phyloP scores from a whole-genome alignment of 2,113 vertebrate genomes.

The Orientallactaga bullata region DNA sequence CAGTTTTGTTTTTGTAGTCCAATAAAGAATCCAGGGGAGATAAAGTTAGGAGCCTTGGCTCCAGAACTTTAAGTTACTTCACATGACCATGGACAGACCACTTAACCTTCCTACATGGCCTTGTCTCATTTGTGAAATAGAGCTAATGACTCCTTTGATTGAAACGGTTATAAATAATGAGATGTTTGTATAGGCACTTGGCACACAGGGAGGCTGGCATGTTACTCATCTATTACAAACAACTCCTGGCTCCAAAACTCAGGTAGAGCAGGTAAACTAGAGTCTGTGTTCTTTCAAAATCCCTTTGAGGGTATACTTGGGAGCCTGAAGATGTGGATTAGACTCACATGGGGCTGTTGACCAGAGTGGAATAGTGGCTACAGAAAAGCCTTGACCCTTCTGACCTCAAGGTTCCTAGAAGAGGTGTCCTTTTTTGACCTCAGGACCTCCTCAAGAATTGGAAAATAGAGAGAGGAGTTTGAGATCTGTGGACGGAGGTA shows the following conservation, averaged over 20 bases:
- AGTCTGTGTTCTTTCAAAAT: slow-evolving; percentile 31
- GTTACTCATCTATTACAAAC: slow-evolving; percentile 22
- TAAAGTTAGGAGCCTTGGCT: background rate
- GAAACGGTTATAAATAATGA: slow-evolving; percentile 52
- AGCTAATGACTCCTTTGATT: slow-evolving; percentile 66
- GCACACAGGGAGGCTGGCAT: background rate
- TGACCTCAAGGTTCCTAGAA: background rate
- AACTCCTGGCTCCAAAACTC: background rate
- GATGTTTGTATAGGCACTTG: slow-evolving; percentile 46
- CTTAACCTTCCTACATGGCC: background rate
- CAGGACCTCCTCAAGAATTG: background rate
- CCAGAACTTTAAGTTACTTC: background rate
- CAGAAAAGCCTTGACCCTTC: background rate
- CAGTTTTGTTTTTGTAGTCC: background rate
- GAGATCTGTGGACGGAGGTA: background rate
- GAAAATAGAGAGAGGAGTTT: background rate
- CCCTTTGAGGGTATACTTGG: background rate
- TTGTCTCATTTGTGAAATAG: slow-evolving; percentile 44
- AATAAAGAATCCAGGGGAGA: background rate
- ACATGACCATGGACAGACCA: background rate
- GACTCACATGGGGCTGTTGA: too few species aligned
- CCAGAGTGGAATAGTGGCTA: too few species aligned
- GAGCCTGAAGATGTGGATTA: background rate
- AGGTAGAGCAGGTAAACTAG: background rate
- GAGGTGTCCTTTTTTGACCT: background rate